Conservation (phyloP, 2,113 vertebrate species). For the Sylvilagus bachmani region DNA sequence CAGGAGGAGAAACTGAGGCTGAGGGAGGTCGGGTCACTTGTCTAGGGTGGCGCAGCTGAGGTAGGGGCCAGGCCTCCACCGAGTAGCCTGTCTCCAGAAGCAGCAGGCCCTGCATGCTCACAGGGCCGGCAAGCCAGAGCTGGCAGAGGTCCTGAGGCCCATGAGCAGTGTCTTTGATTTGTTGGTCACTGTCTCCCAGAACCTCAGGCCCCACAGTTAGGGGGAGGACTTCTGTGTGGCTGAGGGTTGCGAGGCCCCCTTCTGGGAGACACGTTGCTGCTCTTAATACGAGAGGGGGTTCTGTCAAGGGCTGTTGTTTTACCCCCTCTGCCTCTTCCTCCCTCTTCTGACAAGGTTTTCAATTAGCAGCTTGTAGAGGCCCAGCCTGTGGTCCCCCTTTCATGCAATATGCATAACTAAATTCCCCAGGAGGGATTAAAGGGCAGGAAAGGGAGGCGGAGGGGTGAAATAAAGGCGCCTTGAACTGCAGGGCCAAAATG, state of each 20-base stretch:
- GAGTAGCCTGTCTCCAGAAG: neutral
- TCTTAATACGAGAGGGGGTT: constrained; percentile 67
- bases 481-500: constrained; percentile 31
- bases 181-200: neutral
- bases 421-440: constrained; percentile 75
- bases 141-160: neutral
- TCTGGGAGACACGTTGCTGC: constrained; percentile 75
- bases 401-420: constrained; percentile 81
- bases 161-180: neutral
- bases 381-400: constrained; percentile 83
- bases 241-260: constrained; percentile 70
- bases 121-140: neutral
- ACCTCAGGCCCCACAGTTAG: neutral
- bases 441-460: constrained; percentile 54
- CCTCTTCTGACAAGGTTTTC: constrained; percentile 87
- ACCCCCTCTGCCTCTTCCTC: constrained; percentile 78
- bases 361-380: constrained; percentile 88
- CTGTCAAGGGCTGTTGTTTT: constrained; percentile 79
- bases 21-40: neutral
- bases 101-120: neutral
- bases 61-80: neutral
- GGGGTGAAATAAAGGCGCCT: constrained; percentile 54
- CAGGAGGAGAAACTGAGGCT: constrained; percentile 19
- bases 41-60: neutral
- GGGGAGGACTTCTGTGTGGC: constrained; percentile 40